Conservation (phyloP, 2,888 invertebrate species). For the Lepidocyrtoides sp. region DNA sequence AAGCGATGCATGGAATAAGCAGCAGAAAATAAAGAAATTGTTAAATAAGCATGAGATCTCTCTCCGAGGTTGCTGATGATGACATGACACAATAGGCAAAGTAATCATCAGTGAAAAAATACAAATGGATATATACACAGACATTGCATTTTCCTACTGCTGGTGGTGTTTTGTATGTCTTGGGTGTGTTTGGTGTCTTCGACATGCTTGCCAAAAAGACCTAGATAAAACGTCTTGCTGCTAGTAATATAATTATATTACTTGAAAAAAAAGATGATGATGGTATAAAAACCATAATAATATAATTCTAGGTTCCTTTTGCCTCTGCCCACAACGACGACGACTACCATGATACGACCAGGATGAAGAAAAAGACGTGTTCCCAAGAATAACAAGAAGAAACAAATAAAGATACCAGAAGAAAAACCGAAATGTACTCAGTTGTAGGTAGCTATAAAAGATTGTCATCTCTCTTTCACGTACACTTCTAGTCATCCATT, state of each 20-base stretch:
- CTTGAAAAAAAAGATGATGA: neutral
- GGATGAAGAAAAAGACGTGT: slow-evolving; percentile 8
- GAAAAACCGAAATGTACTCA: slow-evolving; percentile 38
- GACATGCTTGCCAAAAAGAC: no score
- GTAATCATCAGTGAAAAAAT: slow-evolving; percentile 49
- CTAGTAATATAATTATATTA: slow-evolving; percentile 58
- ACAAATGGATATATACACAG: slow-evolving; percentile 2
- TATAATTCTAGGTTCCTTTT: neutral
- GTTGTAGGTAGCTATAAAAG: no score
- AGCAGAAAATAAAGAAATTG: slow-evolving; percentile 39
- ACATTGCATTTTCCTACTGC: neutral
- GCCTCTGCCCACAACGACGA: neutral
- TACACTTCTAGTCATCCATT: slow-evolving; percentile 3
- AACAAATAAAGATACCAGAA: slow-evolving; percentile 48
- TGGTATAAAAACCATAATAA: slow-evolving; percentile 6
- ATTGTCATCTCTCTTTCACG: slow-evolving; percentile 62
- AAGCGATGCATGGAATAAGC: slow-evolving; percentile 36
- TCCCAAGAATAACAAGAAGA: slow-evolving; percentile 21
- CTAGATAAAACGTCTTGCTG: no score
- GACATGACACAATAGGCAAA: slow-evolving; percentile 65
- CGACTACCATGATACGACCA: no score
- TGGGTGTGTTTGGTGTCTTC: slow-evolving; percentile 7
- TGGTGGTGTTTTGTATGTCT: neutral
- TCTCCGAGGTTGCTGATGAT: slow-evolving; percentile 45
- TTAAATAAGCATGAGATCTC: slow-evolving; percentile 63